Conservation (phyloP, 2,888 invertebrate genomes). For the Parascotia fuliginaria region DNA sequence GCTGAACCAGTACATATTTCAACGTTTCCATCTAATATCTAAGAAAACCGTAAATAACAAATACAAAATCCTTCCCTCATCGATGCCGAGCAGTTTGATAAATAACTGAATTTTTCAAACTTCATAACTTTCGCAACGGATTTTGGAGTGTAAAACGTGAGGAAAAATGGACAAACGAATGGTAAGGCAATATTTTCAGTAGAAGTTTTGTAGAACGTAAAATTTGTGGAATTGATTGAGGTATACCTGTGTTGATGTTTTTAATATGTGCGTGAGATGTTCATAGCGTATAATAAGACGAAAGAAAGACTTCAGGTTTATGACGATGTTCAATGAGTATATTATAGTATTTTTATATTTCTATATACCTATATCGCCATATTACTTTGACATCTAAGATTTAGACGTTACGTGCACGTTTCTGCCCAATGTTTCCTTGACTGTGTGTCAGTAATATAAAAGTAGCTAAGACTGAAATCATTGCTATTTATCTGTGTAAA, state of each 20-base stretch:
- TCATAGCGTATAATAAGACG: background rate
- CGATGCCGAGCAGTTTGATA: slow-evolving; percentile 29
- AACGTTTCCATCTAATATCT: slow-evolving; percentile 5
- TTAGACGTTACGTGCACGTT: too few relatives aligned
- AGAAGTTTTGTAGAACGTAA: slow-evolving; percentile 13
- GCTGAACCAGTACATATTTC: slow-evolving; percentile 9
- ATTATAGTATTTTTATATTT: too few relatives aligned
- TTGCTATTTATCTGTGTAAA: too few relatives aligned
- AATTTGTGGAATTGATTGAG: slow-evolving; percentile 24
- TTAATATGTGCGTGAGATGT: background rate
- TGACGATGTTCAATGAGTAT: too few relatives aligned
- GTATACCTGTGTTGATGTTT: background rate
- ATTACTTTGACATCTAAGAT: too few relatives aligned
- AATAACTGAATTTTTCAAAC: slow-evolving; percentile 32
- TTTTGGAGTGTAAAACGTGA: slow-evolving; percentile 32
- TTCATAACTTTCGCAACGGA: slow-evolving; percentile 32
- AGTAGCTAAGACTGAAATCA: too few relatives aligned
- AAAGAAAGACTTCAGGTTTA: too few relatives aligned
- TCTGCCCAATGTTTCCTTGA: too few relatives aligned
- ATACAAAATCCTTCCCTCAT: slow-evolving; percentile 18
- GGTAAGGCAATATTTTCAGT: slow-evolving; percentile 17
- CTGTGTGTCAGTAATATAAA: too few relatives aligned
- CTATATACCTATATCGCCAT: too few relatives aligned
- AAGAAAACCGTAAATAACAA: slow-evolving; percentile 15
- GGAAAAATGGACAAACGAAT: slow-evolving; percentile 18